These are phyloP conservation scores for Archegozetes longisetosus DNA, from an alignment of 1,140 invertebrate species.

Conservation along the genomic window DNA sequence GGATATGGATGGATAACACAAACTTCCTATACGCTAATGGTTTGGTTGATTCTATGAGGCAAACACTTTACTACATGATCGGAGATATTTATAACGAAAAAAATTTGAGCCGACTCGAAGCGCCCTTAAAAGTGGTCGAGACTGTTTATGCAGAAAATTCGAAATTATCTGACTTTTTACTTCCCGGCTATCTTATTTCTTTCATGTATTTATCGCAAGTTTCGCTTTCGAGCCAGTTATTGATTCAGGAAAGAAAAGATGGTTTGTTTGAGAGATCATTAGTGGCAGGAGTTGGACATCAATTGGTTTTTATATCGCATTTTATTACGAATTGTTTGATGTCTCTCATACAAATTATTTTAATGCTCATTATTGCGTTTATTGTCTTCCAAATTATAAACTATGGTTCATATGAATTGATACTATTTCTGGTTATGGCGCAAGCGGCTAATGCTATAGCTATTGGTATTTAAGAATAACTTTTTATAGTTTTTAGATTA, in stretches of 20 bases:
- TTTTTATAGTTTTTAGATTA: too few relatives aligned
- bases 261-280: conserved; percentile 70
- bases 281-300: conserved; percentile 69
- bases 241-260: conserved; percentile 55
- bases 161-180: conserved; percentile 9
- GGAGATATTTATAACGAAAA: neutral
- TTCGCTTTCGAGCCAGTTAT: conserved; percentile 4
- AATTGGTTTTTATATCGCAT: conserved; percentile 78
- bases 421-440: conserved; percentile 53
- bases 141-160: conserved; percentile 9
- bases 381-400: conserved; percentile 61
- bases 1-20: conserved; percentile 24
- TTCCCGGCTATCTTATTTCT: conserved; percentile 9
- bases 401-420: conserved; percentile 53
- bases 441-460: conserved; percentile 79
- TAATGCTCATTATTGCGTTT: conserved; percentile 69
- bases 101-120: neutral
- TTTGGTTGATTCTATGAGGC: conserved; percentile 5
- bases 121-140: conserved; percentile 4
- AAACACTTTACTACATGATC: conserved; percentile 1
- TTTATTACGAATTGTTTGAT: conserved; percentile 86
- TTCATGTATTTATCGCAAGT: conserved; percentile 14
- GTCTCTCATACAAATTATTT: conserved; percentile 73
- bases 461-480: conserved; percentile 78
- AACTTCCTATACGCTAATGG: conserved; percentile 7